Evolutionary conservation across 2,888 invertebrate genomes (phyloP).

Genomic region (Teleogryllus oceanicus): DNA sequence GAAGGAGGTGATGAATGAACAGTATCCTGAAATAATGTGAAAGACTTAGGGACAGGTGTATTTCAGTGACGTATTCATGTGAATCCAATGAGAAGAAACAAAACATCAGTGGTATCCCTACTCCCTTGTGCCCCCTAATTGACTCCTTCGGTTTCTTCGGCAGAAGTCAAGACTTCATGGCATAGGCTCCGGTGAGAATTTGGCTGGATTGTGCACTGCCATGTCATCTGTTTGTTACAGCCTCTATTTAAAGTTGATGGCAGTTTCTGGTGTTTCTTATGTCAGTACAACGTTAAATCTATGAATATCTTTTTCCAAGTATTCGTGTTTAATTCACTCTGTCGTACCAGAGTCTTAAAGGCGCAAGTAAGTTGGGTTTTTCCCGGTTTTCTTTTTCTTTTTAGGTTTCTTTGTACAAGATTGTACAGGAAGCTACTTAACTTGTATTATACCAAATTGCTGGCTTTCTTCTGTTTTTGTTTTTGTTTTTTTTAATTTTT

Average conservation of each 20-base stretch:
- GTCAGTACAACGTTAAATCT: too few species aligned
- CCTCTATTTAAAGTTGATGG: background rate
- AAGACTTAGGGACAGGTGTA: constrained; percentile 1
- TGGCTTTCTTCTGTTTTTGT: too few species aligned
- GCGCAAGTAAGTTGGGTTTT: too few species aligned
- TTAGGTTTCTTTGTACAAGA: too few species aligned
- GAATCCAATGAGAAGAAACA: background rate
- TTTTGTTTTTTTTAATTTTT: too few species aligned
- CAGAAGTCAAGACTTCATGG: background rate
- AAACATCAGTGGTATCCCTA: constrained; percentile 26
- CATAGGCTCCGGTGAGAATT: background rate
- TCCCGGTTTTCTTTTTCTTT: too few species aligned
- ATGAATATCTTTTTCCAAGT: too few species aligned
- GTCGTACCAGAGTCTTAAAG: too few species aligned
- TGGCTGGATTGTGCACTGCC: constrained; percentile 7
- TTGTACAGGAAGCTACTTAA: too few species aligned
- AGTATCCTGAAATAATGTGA: constrained; percentile 18
- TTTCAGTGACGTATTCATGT: background rate
- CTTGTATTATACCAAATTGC: too few species aligned
- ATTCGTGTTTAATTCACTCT: too few species aligned
- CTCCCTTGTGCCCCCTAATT: constrained; percentile 23
- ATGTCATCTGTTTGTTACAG: background rate
- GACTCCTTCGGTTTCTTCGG: constrained; percentile 21
- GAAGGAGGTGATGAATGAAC: constrained; percentile 28
- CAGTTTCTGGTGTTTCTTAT: too few species aligned